phyloP scores from a whole-genome alignment of 2,113 vertebrate species.

The Bombycilla garrulus region DNA sequence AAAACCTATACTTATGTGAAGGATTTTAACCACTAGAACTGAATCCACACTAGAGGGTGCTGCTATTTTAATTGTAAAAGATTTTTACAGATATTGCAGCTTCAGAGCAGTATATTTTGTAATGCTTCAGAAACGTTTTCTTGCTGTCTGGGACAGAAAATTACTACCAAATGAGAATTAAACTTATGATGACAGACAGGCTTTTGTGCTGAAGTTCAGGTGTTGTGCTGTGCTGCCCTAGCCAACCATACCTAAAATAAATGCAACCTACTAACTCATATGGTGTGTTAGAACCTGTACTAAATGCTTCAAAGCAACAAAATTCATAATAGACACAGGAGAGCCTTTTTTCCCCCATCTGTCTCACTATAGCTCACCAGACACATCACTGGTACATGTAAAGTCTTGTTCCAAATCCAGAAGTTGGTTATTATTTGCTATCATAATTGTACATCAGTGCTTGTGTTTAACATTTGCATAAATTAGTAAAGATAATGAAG shows the following conservation, averaged over 20 bases:
- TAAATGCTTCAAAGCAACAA: neutral
- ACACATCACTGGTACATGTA: neutral
- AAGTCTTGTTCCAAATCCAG: neutral
- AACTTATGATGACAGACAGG: neutral
- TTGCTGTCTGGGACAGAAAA: neutral
- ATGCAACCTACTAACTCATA: neutral
- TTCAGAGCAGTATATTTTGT: neutral
- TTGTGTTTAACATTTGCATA: neutral
- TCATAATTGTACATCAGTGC: neutral
- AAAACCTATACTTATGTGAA: neutral
- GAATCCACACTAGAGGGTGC: conserved; percentile 36
- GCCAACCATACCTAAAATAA: neutral
- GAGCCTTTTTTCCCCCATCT: neutral
- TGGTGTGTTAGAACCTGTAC: neutral
- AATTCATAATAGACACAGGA: neutral
- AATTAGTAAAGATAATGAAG: neutral
- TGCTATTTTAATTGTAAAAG: conserved; percentile 20
- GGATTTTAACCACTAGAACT: neutral
- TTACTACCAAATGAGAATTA: neutral
- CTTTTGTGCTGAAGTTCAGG: neutral
- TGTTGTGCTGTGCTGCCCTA: neutral
- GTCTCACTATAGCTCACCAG: neutral
- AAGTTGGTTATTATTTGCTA: neutral
- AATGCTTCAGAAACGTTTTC: neutral
- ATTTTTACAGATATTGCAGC: neutral